These are phyloP conservation scores for Eubasilissa splendida DNA, from an alignment of 2,888 invertebrate genomes.

Conservation along the genomic window DNA sequence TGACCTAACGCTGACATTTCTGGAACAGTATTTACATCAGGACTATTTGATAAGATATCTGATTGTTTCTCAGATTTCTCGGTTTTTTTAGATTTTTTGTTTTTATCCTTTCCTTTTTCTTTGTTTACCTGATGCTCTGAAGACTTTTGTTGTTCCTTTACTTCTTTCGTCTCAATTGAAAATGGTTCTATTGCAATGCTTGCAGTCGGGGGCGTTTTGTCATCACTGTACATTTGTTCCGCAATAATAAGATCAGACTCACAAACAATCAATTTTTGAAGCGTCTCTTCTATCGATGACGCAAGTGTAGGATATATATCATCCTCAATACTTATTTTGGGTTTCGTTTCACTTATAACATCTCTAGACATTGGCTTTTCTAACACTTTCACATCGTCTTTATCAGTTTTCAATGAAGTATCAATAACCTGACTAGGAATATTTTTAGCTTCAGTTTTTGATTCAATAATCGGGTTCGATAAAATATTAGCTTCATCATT, in stretches of 20 bases:
- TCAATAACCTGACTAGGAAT: not conserved
- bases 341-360: constrained; percentile 18
- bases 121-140: not conserved
- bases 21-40: not conserved
- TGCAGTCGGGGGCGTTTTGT: constrained; percentile 55
- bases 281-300: constrained; percentile 55
- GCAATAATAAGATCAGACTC: constrained; percentile 51
- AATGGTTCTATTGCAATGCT: constrained; percentile 27
- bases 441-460: not conserved
- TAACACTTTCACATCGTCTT: not conserved
- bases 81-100: constrained; percentile 23
- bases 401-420: not conserved
- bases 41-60: not conserved
- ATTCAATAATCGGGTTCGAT: not conserved
- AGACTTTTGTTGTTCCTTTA: not conserved
- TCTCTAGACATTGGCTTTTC: not conserved
- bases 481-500: not conserved
- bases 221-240: constrained; percentile 60
- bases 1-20: not conserved
- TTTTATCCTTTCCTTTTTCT: constrained; percentile 11
- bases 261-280: constrained; percentile 54
- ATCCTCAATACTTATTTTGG: constrained; percentile 28
- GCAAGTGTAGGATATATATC: constrained; percentile 54
- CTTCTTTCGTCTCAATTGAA: constrained; percentile 59
- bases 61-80: not conserved